Evolutionary conservation across 2,888 invertebrate genomes (phyloP).

Genomic region (Pseudoips prasinana): DNA sequence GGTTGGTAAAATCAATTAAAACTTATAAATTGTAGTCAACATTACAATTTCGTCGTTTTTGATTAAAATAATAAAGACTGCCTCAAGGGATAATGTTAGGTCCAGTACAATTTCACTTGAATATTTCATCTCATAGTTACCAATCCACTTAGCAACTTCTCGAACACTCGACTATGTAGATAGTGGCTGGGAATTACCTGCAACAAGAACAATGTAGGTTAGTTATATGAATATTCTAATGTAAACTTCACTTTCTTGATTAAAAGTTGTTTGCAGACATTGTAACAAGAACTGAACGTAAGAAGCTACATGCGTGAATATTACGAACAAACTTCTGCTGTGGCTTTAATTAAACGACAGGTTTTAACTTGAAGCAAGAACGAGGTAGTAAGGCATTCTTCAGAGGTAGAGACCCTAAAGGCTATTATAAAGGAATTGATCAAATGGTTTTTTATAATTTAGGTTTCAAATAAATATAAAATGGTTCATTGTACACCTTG

Average conservation of each 20-base stretch:
- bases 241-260: constrained; percentile 11
- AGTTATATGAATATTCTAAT: constrained; percentile 9
- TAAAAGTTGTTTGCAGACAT: too few relatives aligned
- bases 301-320: constrained; percentile 1
- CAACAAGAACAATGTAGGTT: constrained; percentile 20
- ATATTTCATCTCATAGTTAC: constrained; percentile 16
- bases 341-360: constrained; percentile 7
- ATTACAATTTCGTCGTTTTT: too few relatives aligned
- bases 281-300: constrained; percentile 1
- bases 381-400: too few relatives aligned
- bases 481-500: too few relatives aligned
- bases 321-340: background rate
- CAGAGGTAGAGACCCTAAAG: too few relatives aligned
- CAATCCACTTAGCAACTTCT: constrained; percentile 5
- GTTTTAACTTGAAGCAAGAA: too few relatives aligned
- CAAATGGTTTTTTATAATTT: too few relatives aligned
- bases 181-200: constrained; percentile 20
- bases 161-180: constrained; percentile 3
- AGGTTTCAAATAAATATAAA: too few relatives aligned
- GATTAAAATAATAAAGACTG: constrained; percentile 9
- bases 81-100: constrained; percentile 13
- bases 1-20: too few relatives aligned
- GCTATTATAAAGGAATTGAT: too few relatives aligned
- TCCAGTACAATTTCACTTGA: constrained; percentile 9
- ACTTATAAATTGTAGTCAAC: too few relatives aligned